These are phyloP conservation scores for Aleiodes sp. DNA, from an alignment of 1,140 invertebrate species.

Conservation along the genomic window DNA sequence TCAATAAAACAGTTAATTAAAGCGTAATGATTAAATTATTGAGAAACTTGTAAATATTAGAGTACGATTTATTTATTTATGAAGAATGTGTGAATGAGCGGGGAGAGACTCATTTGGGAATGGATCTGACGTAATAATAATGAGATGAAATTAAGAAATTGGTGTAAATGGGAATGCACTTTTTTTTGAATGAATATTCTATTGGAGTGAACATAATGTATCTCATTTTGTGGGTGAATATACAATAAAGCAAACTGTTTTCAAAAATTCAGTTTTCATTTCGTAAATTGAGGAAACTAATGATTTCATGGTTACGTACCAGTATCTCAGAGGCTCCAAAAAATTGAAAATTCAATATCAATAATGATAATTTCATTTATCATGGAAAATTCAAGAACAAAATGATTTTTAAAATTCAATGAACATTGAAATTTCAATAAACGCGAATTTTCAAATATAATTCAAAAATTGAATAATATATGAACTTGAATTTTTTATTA, in stretches of 20 bases:
- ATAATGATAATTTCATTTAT: no score
- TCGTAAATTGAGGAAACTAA: no score
- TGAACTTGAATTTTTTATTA: no score
- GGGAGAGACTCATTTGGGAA: constrained; percentile 21
- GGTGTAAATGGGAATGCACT: constrained; percentile 30
- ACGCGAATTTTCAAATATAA: no score
- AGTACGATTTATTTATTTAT: constrained; percentile 54
- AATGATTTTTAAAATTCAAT: no score
- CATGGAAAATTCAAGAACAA: no score
- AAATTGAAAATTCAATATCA: no score
- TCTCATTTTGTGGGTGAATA: constrained; percentile 50
- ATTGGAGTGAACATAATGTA: constrained; percentile 41
- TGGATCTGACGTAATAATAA: constrained; percentile 9
- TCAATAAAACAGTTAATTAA: constrained; percentile 42
- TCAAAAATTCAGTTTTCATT: no score
- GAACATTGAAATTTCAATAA: no score
- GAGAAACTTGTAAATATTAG: constrained; percentile 53
- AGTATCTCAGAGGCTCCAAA: no score
- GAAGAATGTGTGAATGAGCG: constrained; percentile 34
- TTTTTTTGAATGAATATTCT: constrained; percentile 51
- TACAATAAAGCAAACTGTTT: constrained; percentile 61
- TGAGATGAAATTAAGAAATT: neutral
- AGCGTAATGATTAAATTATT: constrained; percentile 40
- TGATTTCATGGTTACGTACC: no score
- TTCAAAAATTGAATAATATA: no score